Conservation (phyloP, 2,797 vertebrate genomes). For the Arctocebus calabarensis region DNA sequence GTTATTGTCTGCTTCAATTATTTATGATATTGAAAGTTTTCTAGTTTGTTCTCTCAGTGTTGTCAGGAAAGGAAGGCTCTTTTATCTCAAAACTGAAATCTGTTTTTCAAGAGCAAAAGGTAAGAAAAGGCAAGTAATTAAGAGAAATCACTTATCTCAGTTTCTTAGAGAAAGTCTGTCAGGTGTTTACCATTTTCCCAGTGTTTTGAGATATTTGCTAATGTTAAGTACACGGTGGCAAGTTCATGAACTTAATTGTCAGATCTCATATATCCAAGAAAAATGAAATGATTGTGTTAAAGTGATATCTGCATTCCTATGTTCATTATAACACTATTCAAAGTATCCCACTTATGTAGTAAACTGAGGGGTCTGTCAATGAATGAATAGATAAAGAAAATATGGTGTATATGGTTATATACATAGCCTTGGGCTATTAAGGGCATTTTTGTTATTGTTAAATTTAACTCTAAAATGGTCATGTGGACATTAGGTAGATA, state of each 20-base stretch:
- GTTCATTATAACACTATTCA: background rate
- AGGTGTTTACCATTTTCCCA: background rate
- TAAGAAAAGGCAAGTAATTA: background rate
- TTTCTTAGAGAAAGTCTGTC: conserved; percentile 8
- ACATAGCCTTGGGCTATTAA: background rate
- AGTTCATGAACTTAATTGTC: too few species aligned
- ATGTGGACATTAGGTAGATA: background rate
- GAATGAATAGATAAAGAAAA: background rate
- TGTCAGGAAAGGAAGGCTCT: background rate
- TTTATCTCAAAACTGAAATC: conserved; percentile 36
- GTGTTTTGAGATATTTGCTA: background rate
- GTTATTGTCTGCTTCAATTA: conserved; percentile 51
- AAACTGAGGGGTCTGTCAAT: background rate
- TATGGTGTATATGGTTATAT: too few species aligned
- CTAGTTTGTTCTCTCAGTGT: background rate
- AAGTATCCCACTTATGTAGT: background rate
- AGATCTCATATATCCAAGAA: background rate
- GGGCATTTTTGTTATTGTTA: background rate
- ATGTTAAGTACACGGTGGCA: too few species aligned
- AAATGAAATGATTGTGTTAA: background rate
- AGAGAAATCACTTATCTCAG: background rate
- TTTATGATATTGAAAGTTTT: conserved; percentile 56
- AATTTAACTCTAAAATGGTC: background rate
- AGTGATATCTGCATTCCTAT: background rate
- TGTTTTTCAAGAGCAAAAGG: conserved; percentile 32